These are phyloP conservation scores for Myoxocephalus aenaeus DNA, from an alignment of 2,797 vertebrate genomes.

Conservation along the genomic window DNA sequence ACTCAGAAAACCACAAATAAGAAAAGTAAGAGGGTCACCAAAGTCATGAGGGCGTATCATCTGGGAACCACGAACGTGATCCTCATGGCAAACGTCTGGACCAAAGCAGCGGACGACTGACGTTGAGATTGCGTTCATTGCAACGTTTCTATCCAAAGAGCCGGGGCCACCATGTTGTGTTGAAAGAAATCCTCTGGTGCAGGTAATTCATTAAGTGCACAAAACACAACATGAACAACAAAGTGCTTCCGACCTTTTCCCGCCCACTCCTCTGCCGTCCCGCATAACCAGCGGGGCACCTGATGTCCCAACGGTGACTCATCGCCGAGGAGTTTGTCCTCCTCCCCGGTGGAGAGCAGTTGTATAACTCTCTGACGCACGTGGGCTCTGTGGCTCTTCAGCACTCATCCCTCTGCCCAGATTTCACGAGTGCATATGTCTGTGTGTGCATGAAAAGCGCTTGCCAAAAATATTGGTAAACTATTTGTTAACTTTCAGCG, in stretches of 20 bases:
- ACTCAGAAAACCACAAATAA: background rate
- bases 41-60: background rate
- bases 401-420: conserved; percentile 3
- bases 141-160: background rate
- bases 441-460: background rate
- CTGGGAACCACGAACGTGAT: background rate
- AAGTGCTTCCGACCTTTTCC: conserved; percentile 21
- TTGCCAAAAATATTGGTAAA: background rate
- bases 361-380: conserved; percentile 45
- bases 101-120: background rate
- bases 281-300: conserved; percentile 37
- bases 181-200: background rate
- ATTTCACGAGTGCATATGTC: conserved; percentile 2
- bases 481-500: background rate
- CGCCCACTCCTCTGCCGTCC: conserved; percentile 34
- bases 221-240: conserved; percentile 11
- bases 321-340: conserved; percentile 43
- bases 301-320: conserved; percentile 66
- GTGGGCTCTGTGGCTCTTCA: conserved; percentile 13
- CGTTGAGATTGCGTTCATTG: background rate
- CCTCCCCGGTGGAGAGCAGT: conserved; percentile 37
- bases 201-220: conserved; percentile 6
- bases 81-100: background rate
- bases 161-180: background rate
- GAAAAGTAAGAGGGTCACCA: background rate